phyloP scores from a whole-genome alignment of 30 jellyfish, hydroid and myxozoan genomes.

The Nemopilema nomurai region DNA sequence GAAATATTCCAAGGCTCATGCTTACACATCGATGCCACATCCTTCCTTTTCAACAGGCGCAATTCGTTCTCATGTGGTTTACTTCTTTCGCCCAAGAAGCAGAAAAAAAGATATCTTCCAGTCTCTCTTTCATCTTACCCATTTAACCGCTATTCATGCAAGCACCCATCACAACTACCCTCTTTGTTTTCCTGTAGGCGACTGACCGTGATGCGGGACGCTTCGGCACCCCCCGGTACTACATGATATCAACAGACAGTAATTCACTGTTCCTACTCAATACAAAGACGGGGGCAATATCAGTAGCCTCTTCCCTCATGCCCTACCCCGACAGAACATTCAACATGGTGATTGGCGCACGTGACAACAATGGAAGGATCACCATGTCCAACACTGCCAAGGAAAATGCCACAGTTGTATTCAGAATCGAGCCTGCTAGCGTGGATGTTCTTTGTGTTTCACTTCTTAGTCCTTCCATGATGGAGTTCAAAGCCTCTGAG shows the following conservation, averaged over 20 bases:
- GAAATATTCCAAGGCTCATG: too few species aligned
- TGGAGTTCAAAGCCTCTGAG: slow-evolving; percentile 17
- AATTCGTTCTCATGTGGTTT: too few species aligned
- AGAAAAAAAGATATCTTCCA: too few species aligned
- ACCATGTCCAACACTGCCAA: slow-evolving; percentile 14
- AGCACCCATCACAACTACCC: neutral
- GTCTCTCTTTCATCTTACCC: too few species aligned
- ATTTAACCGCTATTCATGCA: neutral
- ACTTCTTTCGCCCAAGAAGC: too few species aligned
- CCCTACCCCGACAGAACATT: slow-evolving; percentile 48
- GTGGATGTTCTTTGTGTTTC: slow-evolving; percentile 57
- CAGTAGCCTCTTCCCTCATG: slow-evolving; percentile 64
- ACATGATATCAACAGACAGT: slow-evolving; percentile 43
- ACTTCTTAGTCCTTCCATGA: slow-evolving; percentile 1
- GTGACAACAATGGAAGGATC: slow-evolving; percentile 57
- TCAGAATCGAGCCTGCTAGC: slow-evolving; percentile 54
- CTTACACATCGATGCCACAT: too few species aligned
- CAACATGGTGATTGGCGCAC: slow-evolving; percentile 56
- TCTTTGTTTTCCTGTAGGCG: slow-evolving; percentile 29
- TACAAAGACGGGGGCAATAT: slow-evolving; percentile 46
- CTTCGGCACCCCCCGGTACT: slow-evolving; percentile 41
- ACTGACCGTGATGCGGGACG: slow-evolving; percentile 59
- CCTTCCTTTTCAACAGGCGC: too few species aligned
- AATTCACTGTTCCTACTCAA: slow-evolving; percentile 42
- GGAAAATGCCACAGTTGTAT: slow-evolving; percentile 39